Percentiles rank a stretch among this genome's conserved stretches.
phyloP scores from a whole-genome alignment of 2,113 vertebrate genomes.

The Tragelaphus buxtoni region DNA sequence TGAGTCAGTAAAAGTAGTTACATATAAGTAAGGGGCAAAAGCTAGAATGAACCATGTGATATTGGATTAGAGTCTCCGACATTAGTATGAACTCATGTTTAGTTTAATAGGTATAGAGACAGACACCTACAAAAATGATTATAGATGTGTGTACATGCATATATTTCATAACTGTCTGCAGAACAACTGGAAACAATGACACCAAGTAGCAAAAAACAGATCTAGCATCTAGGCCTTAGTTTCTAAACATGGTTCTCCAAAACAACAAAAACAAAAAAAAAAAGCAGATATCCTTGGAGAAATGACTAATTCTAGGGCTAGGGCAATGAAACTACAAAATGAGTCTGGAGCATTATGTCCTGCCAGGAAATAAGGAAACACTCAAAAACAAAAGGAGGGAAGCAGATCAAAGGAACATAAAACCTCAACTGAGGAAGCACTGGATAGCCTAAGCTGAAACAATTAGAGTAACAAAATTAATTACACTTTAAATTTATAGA shows the following conservation, averaged over 20 bases:
- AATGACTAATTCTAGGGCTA: not conserved
- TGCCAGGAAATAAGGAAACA: not conserved
- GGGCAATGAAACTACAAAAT: not conserved
- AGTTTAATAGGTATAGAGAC: not conserved
- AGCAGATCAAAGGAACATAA: not conserved
- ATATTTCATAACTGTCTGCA: not conserved
- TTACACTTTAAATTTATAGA: not conserved
- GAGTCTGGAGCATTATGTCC: not conserved
- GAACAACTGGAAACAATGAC: not conserved
- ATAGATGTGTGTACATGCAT: not conserved
- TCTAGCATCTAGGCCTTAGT: not conserved
- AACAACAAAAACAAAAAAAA: not conserved
- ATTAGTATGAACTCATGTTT: not conserved
- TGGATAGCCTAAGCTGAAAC: not conserved
- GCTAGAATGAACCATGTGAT: not conserved
- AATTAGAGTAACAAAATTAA: not conserved
- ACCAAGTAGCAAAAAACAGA: not conserved
- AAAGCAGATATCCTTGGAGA: not conserved
- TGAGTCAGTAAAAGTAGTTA: not conserved
- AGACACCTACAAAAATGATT: not conserved
- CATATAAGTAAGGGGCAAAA: not conserved
- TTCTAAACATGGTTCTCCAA: not conserved
- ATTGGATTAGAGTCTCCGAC: not conserved
- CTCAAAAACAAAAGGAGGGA: not conserved
- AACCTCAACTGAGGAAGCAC: not conserved